A percentile compares a stretch with the other conserved stretches of the same genome.
Conservation (phyloP, 2,888 invertebrate species). For the Stramonita haemastoma region DNA sequence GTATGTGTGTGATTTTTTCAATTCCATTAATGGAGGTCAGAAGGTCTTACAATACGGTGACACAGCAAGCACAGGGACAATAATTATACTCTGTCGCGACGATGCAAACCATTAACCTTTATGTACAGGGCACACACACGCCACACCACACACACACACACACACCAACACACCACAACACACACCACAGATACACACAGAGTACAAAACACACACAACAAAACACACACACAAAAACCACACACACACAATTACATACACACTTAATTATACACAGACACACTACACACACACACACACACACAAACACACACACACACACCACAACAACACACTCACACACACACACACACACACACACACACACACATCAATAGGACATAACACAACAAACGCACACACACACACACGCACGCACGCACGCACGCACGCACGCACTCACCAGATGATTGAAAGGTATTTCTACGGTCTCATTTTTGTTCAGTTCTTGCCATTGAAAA, state of each 20-base stretch:
- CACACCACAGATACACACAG: neutral
- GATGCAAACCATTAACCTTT: too few species aligned
- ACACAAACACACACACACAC: constrained; percentile 15
- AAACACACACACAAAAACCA: neutral
- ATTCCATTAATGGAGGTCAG: too few species aligned
- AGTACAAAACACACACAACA: neutral
- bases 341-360: constrained; percentile 19
- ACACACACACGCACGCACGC: neutral
- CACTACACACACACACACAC: neutral
- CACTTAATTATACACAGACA: neutral
- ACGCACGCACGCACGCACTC: neutral
- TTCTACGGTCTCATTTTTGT: too few species aligned
- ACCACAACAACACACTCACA: neutral
- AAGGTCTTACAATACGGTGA: too few species aligned
- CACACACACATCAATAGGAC: neutral
- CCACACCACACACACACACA: neutral
- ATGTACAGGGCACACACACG: neutral
- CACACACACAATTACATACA: neutral
- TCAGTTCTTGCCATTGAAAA: too few species aligned
- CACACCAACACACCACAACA: neutral
- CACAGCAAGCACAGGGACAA: too few species aligned
- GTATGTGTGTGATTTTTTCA: too few species aligned
- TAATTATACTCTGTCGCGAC: too few species aligned
- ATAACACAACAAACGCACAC: neutral
- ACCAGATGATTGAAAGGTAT: neutral